Evolutionary conservation across 2,888 invertebrate species (phyloP), one percentile per base, ranked within the genome.

Genomic region (Athetis lepigone): DNA sequence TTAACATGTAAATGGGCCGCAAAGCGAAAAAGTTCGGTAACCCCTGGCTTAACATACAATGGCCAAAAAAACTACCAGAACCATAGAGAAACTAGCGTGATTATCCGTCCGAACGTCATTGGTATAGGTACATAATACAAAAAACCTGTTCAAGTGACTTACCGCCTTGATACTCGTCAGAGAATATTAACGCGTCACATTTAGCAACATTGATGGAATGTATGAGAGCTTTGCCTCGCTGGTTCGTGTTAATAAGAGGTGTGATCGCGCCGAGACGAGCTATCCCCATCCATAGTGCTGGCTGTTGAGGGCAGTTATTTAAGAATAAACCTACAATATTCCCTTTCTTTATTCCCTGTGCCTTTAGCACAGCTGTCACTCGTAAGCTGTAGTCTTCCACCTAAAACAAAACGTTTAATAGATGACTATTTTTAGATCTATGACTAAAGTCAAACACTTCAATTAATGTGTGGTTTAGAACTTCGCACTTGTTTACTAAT

Each of bases 181-280:
- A 97, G 90, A 97, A 98, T 84, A 99, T 97, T 19, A 99, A 93
- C 0, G 98, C 97, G 81, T 98, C 97, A 80, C 98, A 97, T 72
- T 98, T 96, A 0, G 98, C 98, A 5, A 98, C 96, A 23, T 96
- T 97, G 49, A 99, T 96, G 64, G 98, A 99, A 92, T 99, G 99
- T 51, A 97, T 90, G 6, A 99, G 95, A 0, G 99, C 97, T 39
- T 96, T 96, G 62, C 97, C 96, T 50, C 97, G 96, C 79, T 99
- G 96, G 91, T 99, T 99, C 51, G 98, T 98, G 90, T 99, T 99
- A 80, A 99, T 98, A 39, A 99, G 95, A 0, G 99, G 98, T 0
- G 97, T 96, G 39, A 98, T 96, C 0, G 97, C 96, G 1, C 98
- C 98, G 2, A 98, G 93, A 89, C 99, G 98, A 2, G 98, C 97